A percentile compares a stretch with the other conserved stretches of the same genome.
These are phyloP conservation scores for Acrocyrtus sp. DNA, from an alignment of 2,888 invertebrate species.

Conservation along the genomic window DNA sequence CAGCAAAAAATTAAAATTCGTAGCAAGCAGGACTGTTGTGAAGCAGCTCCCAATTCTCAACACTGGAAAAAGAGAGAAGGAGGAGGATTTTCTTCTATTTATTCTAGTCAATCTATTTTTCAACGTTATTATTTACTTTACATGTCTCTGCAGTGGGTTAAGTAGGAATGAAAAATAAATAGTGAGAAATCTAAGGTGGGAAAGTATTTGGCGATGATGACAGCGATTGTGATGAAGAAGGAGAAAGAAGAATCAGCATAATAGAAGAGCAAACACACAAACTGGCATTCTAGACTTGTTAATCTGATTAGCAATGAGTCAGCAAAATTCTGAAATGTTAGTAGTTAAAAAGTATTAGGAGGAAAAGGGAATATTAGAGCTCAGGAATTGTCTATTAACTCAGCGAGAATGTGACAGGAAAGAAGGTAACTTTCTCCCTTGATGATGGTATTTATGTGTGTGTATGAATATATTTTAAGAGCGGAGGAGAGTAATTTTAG, in stretches of 20 bases:
- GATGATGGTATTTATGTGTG: too few relatives aligned
- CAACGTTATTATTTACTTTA: too few relatives aligned
- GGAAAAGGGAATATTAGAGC: too few relatives aligned
- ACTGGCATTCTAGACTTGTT: slow-evolving; percentile 7
- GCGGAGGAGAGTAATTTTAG: too few relatives aligned
- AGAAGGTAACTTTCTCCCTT: too few relatives aligned
- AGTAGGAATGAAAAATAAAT: slow-evolving; percentile 25
- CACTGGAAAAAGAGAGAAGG: not conserved
- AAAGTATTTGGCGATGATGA: slow-evolving; percentile 2
- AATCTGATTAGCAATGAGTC: slow-evolving; percentile 40
- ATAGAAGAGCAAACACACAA: not conserved
- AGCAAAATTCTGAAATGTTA: slow-evolving; percentile 30
- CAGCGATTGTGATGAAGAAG: slow-evolving; percentile 18
- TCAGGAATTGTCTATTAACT: too few relatives aligned
- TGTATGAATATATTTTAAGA: too few relatives aligned
- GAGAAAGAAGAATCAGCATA: slow-evolving; percentile 21
- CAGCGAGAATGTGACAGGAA: too few relatives aligned
- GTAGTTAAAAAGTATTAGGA: too few relatives aligned
- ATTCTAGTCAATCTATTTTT: too few relatives aligned
- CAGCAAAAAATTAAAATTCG: not conserved
- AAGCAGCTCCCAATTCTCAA: not conserved
- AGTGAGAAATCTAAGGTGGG: too few relatives aligned
- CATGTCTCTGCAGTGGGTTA: not conserved
- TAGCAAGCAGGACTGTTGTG: not conserved
- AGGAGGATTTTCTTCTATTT: not conserved